Evolutionary conservation across 2,888 invertebrate species (phyloP).

Genomic region (Melanargia galathea): DNA sequence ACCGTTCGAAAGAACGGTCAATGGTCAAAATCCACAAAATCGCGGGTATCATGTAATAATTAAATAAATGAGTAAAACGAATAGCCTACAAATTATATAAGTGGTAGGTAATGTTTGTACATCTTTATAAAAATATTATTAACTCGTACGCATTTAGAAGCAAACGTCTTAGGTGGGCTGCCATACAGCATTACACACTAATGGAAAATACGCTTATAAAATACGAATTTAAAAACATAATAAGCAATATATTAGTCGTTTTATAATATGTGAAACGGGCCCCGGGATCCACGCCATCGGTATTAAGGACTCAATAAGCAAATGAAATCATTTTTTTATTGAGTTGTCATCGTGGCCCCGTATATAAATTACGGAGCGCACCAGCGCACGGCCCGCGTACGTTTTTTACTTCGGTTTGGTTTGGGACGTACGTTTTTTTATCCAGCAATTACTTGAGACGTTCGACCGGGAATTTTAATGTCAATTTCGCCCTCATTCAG

Average conservation of each 20-base stretch:
- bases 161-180: constrained; percentile 71
- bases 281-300: constrained; percentile 53
- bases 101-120: too few species aligned
- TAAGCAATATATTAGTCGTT: constrained; percentile 26
- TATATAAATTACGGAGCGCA: constrained; percentile 73
- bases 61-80: too few species aligned
- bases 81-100: too few species aligned
- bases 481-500: constrained; percentile 80
- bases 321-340: constrained; percentile 83
- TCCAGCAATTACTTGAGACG: constrained; percentile 81
- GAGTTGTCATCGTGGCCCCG: constrained; percentile 74
- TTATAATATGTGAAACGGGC: constrained; percentile 66
- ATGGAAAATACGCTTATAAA: constrained; percentile 18
- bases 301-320: constrained; percentile 82
- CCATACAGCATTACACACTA: constrained; percentile 44
- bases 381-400: constrained; percentile 55
- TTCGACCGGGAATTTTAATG: constrained; percentile 78
- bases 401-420: constrained; percentile 76
- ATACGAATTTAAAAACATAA: constrained; percentile 28
- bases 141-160: background rate
- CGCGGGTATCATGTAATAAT: too few species aligned
- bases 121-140: too few species aligned
- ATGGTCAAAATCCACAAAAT: too few species aligned
- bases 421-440: constrained; percentile 79
- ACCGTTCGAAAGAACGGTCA: too few species aligned